These are phyloP conservation scores for Cephalotes varians DNA, from an alignment of 2,888 invertebrate species.

Conservation along the genomic window DNA sequence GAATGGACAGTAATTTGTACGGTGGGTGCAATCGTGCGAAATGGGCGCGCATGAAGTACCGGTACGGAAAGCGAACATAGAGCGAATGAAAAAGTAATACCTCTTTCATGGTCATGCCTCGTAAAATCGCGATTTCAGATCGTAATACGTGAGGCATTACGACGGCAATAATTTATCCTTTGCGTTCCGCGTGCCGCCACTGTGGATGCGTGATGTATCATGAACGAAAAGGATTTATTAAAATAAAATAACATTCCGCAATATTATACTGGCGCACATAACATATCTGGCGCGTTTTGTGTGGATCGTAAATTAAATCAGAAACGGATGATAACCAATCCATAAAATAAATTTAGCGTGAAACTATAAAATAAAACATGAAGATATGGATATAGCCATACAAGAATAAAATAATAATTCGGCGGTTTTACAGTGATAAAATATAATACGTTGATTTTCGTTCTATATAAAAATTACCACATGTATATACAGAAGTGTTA, in stretches of 20 bases:
- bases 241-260: conserved; percentile 39
- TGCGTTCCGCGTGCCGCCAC: conserved; percentile 16
- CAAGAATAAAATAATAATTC: conserved; percentile 34
- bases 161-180: conserved; percentile 48
- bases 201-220: conserved; percentile 29
- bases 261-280: conserved; percentile 15
- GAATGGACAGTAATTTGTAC: conserved; percentile 49
- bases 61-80: conserved; percentile 16
- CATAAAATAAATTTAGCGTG: conserved; percentile 43
- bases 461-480: not conserved
- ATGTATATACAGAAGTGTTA: not conserved
- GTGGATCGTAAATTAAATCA: conserved; percentile 34
- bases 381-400: conserved; percentile 6
- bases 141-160: conserved; percentile 42
- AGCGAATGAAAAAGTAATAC: conserved; percentile 44
- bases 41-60: conserved; percentile 41
- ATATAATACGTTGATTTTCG: not conserved
- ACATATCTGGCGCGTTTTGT: conserved; percentile 21
- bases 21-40: conserved; percentile 33
- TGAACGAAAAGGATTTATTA: conserved; percentile 40
- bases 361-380: conserved; percentile 39
- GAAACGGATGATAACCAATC: conserved; percentile 40
- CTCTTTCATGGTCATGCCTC: conserved; percentile 40
- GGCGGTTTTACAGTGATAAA: not conserved
- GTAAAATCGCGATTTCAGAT: conserved; percentile 44